Evolutionary conservation across 35 echinoderm and acorn worm genomes (phyloP).

Genomic region (Heliocidaris tuberculata): DNA sequence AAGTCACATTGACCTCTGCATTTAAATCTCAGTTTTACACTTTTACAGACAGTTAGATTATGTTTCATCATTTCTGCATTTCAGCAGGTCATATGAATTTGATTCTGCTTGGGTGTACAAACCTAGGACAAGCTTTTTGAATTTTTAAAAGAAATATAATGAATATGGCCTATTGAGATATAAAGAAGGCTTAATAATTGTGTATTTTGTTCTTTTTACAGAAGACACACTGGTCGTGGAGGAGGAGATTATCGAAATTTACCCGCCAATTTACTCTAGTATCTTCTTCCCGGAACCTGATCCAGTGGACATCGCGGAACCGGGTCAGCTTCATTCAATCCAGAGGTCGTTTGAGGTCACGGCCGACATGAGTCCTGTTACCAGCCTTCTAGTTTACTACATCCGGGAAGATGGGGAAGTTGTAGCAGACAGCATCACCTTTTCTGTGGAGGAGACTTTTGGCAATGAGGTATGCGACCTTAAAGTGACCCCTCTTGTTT

Average conservation of each 20-base stretch:
- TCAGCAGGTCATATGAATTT: too few relatives aligned
- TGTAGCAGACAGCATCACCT: conserved; percentile 63
- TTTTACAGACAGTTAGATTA: too few relatives aligned
- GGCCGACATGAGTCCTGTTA: conserved; percentile 66
- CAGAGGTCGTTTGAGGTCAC: conserved; percentile 65
- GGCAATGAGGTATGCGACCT: conserved; percentile 59
- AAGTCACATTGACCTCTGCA: too few relatives aligned
- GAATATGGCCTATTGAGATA: too few relatives aligned
- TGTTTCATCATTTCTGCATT: too few relatives aligned
- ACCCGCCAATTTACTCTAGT: too few relatives aligned
- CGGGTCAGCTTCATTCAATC: conserved; percentile 49
- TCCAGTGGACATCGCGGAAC: conserved; percentile 56
- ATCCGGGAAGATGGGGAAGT: conserved; percentile 80
- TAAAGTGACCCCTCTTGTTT: background rate
- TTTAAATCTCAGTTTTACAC: too few relatives aligned
- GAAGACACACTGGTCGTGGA: background rate
- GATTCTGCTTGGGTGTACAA: too few relatives aligned
- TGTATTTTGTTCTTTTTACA: background rate
- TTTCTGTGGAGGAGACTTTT: conserved; percentile 61
- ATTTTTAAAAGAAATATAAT: background rate
- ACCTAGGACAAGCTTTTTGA: background rate
- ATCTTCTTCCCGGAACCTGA: background rate
- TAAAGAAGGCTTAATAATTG: background rate
- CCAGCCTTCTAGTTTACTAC: conserved; percentile 73
- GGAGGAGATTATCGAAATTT: background rate